Evolutionary conservation across 2,797 vertebrate genomes (phyloP), one percentile per base, ranked within the genome.

Genomic region (Corythornis leucogaster): DNA sequence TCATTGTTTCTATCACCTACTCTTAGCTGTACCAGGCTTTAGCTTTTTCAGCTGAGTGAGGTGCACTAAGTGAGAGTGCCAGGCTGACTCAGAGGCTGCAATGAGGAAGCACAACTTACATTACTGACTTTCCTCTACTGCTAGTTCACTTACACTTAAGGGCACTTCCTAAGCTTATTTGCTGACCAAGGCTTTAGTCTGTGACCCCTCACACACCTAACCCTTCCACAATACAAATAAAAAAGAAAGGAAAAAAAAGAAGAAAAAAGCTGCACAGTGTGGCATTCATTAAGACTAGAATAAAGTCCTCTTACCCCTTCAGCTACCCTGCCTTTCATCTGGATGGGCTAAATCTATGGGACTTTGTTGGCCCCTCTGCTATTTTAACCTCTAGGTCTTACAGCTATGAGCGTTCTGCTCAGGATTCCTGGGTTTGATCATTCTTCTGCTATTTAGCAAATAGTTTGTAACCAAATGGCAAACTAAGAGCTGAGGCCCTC

Each of bases 391-490:
- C 54, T 48, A 54, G 35, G 26, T 78, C 54, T 78, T 46, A 11
- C 1, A 61, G 45, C 45, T 70, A 50, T 50, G 26, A 67, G 58
- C 54, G 61, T 38, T 38, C 38, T 38, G 38, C 42, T 9, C 64
- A 68, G 71, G 20, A 73, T 78, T 80, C 54, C 78, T 43, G 57
- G 62, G 67, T 77, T 95, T 87, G 82, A 93, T 92, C 69, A 85
- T 92, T 86, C 73, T 93, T 28, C 73, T 92, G 80, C 80, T 91
- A 25, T 73, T 87, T 80, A 94, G 69, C 92, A 92, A 86, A 85
- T 30, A 92, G 85, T 91, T 93, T 90, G 82, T 63, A 96, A 95
- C 89, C 87, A 89, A 95, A 90, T 93, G 85, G 95, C 92, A 95
- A 94, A 91, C 87, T 63, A 35, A 70, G 84, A 94, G 90, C 88